phyloP scores from a whole-genome alignment of 2,113 vertebrate species.

The Copsychus sechellarum region DNA sequence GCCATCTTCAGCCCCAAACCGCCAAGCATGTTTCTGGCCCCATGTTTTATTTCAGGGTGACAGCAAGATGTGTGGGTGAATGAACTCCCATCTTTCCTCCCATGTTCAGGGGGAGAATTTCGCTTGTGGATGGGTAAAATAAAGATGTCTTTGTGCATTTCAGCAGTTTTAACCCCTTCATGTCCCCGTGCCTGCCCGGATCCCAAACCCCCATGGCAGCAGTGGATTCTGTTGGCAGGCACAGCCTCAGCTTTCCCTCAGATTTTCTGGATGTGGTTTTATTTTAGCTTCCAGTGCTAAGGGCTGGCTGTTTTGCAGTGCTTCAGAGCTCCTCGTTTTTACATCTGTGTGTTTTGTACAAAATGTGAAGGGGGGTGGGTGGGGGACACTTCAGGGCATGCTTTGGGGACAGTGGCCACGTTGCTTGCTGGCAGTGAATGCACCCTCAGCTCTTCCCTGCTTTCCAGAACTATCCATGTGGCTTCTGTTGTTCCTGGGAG shows the following conservation, averaged over 20 bases:
- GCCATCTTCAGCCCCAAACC: background rate
- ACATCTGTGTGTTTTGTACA: slow-evolving; percentile 23
- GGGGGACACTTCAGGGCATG: background rate
- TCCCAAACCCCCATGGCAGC: background rate
- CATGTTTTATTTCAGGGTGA: background rate
- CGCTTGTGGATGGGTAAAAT: background rate
- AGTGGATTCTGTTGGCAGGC: background rate
- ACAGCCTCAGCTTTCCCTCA: slow-evolving; percentile 3
- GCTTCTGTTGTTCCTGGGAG: background rate
- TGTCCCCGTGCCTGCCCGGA: background rate
- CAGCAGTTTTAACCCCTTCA: background rate
- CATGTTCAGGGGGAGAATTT: background rate
- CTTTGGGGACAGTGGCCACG: background rate
- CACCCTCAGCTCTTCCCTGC: background rate
- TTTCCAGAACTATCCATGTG: background rate
- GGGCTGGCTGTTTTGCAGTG: background rate
- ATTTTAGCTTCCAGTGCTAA: background rate
- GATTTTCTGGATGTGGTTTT: background rate
- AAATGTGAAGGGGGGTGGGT: background rate
- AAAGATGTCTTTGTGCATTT: background rate
- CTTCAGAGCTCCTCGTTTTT: background rate
- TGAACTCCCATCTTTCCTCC: background rate
- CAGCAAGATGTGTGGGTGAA: background rate
- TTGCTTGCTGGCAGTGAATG: slow-evolving; percentile 24
- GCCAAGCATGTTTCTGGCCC: background rate